A percentile compares a stretch with the other conserved stretches of the same genome.
Conservation (phyloP, 2,113 vertebrate species). For the Oryzias celebensis region DNA sequence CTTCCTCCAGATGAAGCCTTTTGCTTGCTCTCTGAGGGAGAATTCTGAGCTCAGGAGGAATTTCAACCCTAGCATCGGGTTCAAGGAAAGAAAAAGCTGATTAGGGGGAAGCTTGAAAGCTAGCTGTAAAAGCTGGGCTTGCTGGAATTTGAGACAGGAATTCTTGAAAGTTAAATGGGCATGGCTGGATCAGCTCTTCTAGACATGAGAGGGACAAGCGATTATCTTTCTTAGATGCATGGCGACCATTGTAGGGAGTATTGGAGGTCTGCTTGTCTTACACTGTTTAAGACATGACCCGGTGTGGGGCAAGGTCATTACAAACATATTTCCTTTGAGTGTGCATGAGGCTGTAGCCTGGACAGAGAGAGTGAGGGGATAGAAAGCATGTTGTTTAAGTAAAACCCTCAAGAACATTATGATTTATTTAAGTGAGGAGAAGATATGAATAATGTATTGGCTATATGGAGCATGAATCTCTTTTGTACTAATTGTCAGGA, state of each 20-base stretch:
- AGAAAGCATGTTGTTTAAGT: slow-evolving; percentile 73
- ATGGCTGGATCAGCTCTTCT: slow-evolving; percentile 15
- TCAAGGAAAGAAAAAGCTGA: not conserved
- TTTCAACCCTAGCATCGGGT: slow-evolving; percentile 25
- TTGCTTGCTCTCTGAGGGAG: slow-evolving; percentile 23
- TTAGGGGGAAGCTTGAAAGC: slow-evolving; percentile 36
- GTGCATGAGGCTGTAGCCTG: slow-evolving; percentile 25
- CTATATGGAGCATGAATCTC: slow-evolving; percentile 85
- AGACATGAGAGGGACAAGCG: slow-evolving; percentile 16
- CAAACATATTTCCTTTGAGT: slow-evolving; percentile 39
- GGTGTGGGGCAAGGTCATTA: slow-evolving; percentile 66
- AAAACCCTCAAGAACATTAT: slow-evolving; percentile 84
- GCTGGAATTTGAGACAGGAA: slow-evolving; percentile 14
- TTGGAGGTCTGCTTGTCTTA: not conserved
- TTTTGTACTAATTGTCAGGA: slow-evolving; percentile 95
- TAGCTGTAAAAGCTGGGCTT: not conserved
- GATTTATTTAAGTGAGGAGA: slow-evolving; percentile 87
- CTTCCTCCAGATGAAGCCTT: slow-evolving; percentile 31
- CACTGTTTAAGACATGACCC: slow-evolving; percentile 39
- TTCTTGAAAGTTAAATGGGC: slow-evolving; percentile 14
- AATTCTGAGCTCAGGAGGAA: slow-evolving; percentile 30
- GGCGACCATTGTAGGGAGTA: slow-evolving; percentile 4
- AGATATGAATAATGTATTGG: slow-evolving; percentile 89
- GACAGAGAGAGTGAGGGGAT: slow-evolving; percentile 33
- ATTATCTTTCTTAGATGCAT: slow-evolving; percentile 1